Conservation (phyloP, 2,113 vertebrate genomes). For the Xerus inauris region DNA sequence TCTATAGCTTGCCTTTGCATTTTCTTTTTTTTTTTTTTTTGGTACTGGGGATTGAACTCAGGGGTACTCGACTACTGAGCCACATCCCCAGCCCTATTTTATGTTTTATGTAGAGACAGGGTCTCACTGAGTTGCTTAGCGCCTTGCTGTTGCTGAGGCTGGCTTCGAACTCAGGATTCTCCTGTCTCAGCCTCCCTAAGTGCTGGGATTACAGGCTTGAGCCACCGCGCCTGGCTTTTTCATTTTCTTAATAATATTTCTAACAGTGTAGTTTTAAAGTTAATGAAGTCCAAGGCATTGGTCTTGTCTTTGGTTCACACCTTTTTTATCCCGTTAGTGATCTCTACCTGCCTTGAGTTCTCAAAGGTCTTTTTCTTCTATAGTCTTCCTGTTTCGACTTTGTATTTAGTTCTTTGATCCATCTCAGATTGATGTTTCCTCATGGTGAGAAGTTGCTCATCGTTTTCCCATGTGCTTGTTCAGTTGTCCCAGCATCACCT, state of each 20-base stretch:
- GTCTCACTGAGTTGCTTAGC: no score
- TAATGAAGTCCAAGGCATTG: background rate
- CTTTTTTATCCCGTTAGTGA: background rate
- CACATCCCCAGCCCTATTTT: no score
- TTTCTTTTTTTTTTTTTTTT: no score
- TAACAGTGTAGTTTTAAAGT: background rate
- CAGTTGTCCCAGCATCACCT: background rate
- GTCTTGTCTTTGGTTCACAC: background rate
- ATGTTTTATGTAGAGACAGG: no score
- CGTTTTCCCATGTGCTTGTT: background rate
- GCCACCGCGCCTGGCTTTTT: no score
- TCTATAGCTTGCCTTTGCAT: background rate
- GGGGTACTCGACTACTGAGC: no score
- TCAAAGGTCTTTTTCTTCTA: background rate
- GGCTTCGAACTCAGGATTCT: no score
- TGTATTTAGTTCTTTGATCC: background rate
- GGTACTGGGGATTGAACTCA: no score
- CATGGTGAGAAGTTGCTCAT: background rate
- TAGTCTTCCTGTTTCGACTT: background rate
- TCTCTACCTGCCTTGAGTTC: background rate
- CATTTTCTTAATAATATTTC: constrained; percentile 2
- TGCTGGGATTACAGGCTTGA: no score
- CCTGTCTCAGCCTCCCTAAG: no score
- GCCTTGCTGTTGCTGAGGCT: no score
- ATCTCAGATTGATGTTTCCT: background rate